A percentile compares a stretch with the other conserved stretches of the same genome.
phyloP scores from a whole-genome alignment of 1,140 invertebrate genomes.

The Heliconius eleuchia region DNA sequence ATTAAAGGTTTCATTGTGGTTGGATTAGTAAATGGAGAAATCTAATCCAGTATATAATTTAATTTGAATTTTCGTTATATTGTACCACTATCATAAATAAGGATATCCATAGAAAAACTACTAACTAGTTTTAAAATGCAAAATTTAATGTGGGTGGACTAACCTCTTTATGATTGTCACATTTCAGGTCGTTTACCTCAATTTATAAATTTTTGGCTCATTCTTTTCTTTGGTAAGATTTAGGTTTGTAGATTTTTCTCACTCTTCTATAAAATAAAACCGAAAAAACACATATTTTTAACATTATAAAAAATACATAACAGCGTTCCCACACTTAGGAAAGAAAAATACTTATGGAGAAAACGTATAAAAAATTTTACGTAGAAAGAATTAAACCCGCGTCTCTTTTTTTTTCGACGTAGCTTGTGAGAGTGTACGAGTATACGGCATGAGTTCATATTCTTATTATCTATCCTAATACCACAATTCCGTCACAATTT shows the following conservation, averaged over 20 bases:
- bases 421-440: too few species aligned
- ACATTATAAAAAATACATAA: too few species aligned
- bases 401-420: too few species aligned
- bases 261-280: not conserved
- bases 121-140: slow-evolving; percentile 51
- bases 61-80: not conserved
- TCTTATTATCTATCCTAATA: not conserved
- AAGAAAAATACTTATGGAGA: too few species aligned
- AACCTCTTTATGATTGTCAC: slow-evolving; percentile 40
- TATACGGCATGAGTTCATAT: not conserved
- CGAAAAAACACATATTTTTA: not conserved
- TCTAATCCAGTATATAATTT: not conserved
- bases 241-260: not conserved
- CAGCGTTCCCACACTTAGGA: too few species aligned
- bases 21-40: not conserved
- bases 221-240: not conserved
- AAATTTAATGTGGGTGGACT: slow-evolving; percentile 53
- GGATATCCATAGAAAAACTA: slow-evolving; percentile 43
- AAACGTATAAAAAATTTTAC: too few species aligned
- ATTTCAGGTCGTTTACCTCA: slow-evolving; percentile 54
- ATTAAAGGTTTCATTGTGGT: not conserved
- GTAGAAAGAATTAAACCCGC: too few species aligned
- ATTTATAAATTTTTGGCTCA: slow-evolving; percentile 11
- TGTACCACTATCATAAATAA: slow-evolving; percentile 47
- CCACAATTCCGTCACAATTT: not conserved